phyloP scores from a whole-genome alignment of 2,888 invertebrate genomes.

The Nasonia oneida region DNA sequence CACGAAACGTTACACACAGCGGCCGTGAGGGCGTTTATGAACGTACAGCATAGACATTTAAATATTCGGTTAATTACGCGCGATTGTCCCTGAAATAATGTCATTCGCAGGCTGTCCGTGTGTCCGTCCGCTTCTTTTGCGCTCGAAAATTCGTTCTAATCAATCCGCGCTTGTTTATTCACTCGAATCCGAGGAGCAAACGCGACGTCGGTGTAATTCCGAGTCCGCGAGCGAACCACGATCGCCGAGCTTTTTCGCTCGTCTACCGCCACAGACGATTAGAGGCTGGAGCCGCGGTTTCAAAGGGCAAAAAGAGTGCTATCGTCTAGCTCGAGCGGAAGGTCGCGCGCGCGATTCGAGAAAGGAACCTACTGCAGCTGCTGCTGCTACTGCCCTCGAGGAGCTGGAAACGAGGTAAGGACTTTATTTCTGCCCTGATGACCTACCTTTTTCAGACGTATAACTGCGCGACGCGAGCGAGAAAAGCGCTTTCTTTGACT shows the following conservation, averaged over 20 bases:
- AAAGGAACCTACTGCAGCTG: not conserved
- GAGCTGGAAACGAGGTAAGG: conserved; percentile 34
- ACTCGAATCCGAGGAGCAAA: not conserved
- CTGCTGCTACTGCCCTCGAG: conserved; percentile 28
- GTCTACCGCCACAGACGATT: not conserved
- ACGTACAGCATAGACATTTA: not conserved
- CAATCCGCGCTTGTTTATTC: not conserved
- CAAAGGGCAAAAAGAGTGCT: not conserved
- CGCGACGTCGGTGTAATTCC: too few relatives aligned
- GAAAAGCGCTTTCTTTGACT: conserved; percentile 22
- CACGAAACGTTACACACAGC: not conserved
- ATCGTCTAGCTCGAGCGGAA: not conserved
- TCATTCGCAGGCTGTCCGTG: not conserved
- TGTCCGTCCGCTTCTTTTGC: not conserved
- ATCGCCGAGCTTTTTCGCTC: not conserved
- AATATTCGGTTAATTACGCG: not conserved
- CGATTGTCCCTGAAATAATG: conserved; percentile 9
- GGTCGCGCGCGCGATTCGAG: not conserved
- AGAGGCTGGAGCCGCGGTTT: not conserved
- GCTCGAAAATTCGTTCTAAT: not conserved
- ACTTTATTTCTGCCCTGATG: conserved; percentile 7
- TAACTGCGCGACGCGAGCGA: not conserved
- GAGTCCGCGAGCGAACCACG: too few relatives aligned
- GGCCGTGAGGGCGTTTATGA: not conserved
- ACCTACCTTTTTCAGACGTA: conserved; percentile 19